Percentiles rank a stretch among this genome's conserved stretches.
phyloP scores from a whole-genome alignment of 2,113 vertebrate genomes.

The Zapus hudsonius region DNA sequence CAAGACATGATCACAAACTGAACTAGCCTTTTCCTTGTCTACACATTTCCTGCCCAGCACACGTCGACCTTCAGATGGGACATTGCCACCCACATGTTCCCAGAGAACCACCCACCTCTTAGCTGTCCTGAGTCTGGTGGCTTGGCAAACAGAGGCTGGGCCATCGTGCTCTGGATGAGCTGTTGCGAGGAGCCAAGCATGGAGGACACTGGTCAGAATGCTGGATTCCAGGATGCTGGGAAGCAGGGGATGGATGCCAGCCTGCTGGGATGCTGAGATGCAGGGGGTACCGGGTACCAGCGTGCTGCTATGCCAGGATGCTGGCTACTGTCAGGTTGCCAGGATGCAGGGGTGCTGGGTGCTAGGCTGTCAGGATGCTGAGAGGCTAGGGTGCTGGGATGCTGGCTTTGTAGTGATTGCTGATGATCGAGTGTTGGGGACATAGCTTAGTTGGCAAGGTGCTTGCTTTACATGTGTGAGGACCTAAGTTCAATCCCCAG shows the following conservation, averaged over 20 bases:
- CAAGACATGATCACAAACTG: fast-evolving
- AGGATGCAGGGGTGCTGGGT: neutral
- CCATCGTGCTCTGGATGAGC: fast-evolving
- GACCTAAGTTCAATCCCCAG: no score
- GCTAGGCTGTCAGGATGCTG: neutral
- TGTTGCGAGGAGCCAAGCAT: fast-evolving
- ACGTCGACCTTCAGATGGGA: neutral
- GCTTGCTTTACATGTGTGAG: no score
- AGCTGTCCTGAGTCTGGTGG: neutral
- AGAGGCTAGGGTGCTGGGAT: neutral
- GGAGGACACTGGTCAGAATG: neutral
- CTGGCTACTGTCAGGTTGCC: no score
- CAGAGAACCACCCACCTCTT: fast-evolving
- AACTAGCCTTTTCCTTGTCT: neutral
- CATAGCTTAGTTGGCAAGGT: no score
- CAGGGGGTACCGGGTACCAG: no score
- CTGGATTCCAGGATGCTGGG: no score
- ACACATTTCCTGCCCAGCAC: neutral
- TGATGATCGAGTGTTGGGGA: no score
- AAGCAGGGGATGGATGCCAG: neutral
- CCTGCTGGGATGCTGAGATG: no score
- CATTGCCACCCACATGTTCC: fast-evolving
- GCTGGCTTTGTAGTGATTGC: neutral
- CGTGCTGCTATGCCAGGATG: no score
- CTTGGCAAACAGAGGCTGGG: neutral